Percentiles rank a stretch among this genome's conserved stretches.
These are phyloP conservation scores for Pangasius djambal DNA, from an alignment of 2,797 vertebrate genomes.

Conservation along the genomic window DNA sequence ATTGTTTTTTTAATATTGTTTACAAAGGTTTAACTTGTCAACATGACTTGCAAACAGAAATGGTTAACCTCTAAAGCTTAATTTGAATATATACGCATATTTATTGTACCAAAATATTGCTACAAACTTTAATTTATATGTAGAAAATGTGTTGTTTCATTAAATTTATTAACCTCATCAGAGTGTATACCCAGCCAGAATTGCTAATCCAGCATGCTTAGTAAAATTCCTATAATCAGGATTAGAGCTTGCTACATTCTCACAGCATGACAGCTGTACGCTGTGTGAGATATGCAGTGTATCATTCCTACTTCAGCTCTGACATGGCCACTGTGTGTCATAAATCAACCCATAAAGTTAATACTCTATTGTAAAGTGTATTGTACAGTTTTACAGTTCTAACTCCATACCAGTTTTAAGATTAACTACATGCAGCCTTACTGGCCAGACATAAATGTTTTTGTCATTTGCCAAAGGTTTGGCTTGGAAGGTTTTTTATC, in stretches of 20 bases:
- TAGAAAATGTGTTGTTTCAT: neutral
- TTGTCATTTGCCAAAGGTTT: neutral
- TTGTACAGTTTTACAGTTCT: neutral
- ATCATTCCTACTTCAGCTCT: neutral
- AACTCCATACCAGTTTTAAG: neutral
- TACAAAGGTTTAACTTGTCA: neutral
- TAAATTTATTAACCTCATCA: neutral
- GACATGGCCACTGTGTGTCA: neutral
- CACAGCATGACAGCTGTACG: neutral
- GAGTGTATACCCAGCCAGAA: neutral
- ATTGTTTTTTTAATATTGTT: neutral
- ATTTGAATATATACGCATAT: neutral
- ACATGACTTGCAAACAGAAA: neutral
- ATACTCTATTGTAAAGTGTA: too few relatives aligned
- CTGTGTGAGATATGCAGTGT: neutral
- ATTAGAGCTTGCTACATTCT: neutral
- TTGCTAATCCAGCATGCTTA: neutral
- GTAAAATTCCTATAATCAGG: constrained; percentile 1
- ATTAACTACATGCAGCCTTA: neutral
- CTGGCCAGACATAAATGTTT: neutral
- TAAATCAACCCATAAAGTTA: neutral
- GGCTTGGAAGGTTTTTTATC: neutral
- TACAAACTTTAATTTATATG: neutral
- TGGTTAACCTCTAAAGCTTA: neutral
- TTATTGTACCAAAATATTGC: neutral